phyloP scores from a whole-genome alignment of 2,888 invertebrate genomes.

The Bimastos eiseni region DNA sequence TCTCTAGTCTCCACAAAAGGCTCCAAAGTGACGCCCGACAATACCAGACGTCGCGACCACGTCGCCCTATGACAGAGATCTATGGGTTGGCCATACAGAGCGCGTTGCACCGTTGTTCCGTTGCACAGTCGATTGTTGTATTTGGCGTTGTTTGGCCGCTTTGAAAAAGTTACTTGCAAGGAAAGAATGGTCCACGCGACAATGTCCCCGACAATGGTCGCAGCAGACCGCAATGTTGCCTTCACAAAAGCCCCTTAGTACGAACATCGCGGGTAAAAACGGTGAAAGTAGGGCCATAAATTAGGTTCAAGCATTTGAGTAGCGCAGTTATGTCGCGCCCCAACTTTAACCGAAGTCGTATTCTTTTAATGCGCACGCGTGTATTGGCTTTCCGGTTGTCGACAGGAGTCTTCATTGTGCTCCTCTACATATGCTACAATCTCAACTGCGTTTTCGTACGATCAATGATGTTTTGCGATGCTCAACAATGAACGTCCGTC shows the following conservation, averaged over 20 bases:
- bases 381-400: background rate
- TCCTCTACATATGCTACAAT: background rate
- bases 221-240: background rate
- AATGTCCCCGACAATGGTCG: background rate
- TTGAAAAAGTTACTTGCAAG: background rate
- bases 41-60: background rate
- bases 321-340: background rate
- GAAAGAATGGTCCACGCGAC: background rate
- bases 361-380: background rate
- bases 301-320: background rate
- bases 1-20: background rate
- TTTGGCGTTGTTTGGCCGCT: background rate
- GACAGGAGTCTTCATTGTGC: background rate
- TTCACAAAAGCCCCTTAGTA: background rate
- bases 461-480: background rate
- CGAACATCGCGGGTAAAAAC: background rate
- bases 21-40: background rate
- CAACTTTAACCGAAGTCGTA: background rate
- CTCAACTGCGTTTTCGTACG: background rate
- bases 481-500: background rate
- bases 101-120: background rate
- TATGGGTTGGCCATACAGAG: background rate
- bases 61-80: constrained; percentile 2
- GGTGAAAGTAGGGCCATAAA: background rate
- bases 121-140: background rate